Evolutionary conservation across 2,888 invertebrate species (phyloP).

Genomic region (Noctua pronuba): DNA sequence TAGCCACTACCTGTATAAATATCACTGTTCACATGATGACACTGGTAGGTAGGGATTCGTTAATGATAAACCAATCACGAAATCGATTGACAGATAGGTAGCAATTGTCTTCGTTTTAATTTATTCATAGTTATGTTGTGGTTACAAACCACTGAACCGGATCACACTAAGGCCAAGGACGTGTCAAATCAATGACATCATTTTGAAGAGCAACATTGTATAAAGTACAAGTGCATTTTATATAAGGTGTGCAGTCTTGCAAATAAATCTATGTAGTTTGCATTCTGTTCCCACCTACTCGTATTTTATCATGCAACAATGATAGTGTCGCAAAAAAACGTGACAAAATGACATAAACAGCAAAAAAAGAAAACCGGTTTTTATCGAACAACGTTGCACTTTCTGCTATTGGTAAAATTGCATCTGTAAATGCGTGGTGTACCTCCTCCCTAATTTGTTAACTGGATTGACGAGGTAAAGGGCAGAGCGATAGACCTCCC

Average conservation of each 20-base stretch:
- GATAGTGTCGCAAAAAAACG: not conserved
- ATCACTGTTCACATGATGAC: constrained; percentile 26
- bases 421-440: constrained; percentile 34
- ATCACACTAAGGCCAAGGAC: constrained; percentile 8
- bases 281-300: not conserved
- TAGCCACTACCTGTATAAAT: not conserved
- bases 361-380: constrained; percentile 1
- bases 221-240: too few relatives aligned
- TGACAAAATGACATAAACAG: not conserved
- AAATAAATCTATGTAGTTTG: not conserved
- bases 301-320: not conserved
- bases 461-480: constrained; percentile 58
- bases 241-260: not conserved
- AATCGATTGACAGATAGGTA: constrained; percentile 13
- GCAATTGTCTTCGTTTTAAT: constrained; percentile 23
- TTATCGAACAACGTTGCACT: constrained; percentile 7
- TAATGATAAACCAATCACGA: constrained; percentile 47
- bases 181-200: constrained; percentile 11
- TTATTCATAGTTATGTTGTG: constrained; percentile 19
- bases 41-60: constrained; percentile 12
- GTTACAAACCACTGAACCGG: not conserved
- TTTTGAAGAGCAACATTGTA: not conserved
- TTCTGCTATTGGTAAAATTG: constrained; percentile 23
- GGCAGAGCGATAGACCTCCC: constrained; percentile 36
- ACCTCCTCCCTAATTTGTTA: constrained; percentile 57